Evolutionary conservation across 2,797 vertebrate species (phyloP).

Genomic region (Chelon auratus): DNA sequence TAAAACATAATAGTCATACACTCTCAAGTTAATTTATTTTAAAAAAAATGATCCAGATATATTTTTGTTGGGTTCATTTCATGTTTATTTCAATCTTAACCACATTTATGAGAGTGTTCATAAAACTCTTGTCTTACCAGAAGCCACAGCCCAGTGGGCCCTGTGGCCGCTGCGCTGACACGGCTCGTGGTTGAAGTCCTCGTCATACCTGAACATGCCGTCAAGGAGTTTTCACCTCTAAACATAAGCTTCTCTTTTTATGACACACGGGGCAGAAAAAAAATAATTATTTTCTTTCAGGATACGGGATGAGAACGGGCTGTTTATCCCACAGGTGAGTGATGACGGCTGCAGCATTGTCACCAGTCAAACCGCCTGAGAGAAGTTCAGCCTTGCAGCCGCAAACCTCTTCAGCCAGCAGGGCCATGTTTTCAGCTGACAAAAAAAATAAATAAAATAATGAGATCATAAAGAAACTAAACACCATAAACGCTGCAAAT

Average conservation of each 20-base stretch:
- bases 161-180: slow-evolving; percentile 87
- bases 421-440: slow-evolving; percentile 88
- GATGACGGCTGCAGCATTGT: slow-evolving; percentile 81
- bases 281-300: slow-evolving; percentile 33
- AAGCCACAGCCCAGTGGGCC: slow-evolving; percentile 91
- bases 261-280: background rate
- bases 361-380: slow-evolving; percentile 82
- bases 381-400: slow-evolving; percentile 84
- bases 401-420: slow-evolving; percentile 87
- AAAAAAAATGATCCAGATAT: background rate
- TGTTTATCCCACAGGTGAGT: slow-evolving; percentile 84
- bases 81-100: background rate
- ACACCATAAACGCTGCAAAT: slow-evolving; percentile 4
- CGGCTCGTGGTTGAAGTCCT: slow-evolving; percentile 93
- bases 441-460: slow-evolving; percentile 26
- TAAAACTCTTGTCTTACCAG: slow-evolving; percentile 81
- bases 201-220: slow-evolving; percentile 87
- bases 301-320: slow-evolving; percentile 93
- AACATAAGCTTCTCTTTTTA: background rate
- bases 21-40: background rate
- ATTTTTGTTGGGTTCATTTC: background rate
- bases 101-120: background rate
- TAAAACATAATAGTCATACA: background rate
- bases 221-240: slow-evolving; percentile 61
- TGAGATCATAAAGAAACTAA: slow-evolving; percentile 8